Conservation (phyloP, 2,888 invertebrate species). For the Odontocolon sp. region DNA sequence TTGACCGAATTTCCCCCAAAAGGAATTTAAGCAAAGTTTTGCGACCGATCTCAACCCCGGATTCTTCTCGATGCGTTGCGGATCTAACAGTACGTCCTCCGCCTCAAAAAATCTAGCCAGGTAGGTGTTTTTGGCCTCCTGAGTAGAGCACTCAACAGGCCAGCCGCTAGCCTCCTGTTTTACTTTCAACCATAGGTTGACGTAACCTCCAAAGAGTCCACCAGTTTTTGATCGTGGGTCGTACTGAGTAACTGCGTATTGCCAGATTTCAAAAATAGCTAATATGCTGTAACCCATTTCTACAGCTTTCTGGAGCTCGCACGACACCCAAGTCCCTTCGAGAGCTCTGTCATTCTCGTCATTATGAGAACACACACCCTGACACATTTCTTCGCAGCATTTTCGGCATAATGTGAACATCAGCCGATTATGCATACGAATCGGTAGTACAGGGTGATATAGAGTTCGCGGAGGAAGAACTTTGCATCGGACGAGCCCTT, state of each 20-base stretch:
- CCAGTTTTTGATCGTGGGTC: conserved; percentile 26
- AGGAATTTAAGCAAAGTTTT: conserved; percentile 68
- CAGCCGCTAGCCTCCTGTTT: conserved; percentile 67
- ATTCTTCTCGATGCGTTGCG: conserved; percentile 61
- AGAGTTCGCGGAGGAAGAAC: conserved; percentile 1
- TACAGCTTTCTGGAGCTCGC: conserved; percentile 66
- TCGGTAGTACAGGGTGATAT: background rate
- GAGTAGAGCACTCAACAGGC: conserved; percentile 52
- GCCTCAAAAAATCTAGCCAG: conserved; percentile 30
- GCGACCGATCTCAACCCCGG: conserved; percentile 65
- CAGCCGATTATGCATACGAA: conserved; percentile 8
- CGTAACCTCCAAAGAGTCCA: conserved; percentile 66
- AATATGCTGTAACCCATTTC: conserved; percentile 60
- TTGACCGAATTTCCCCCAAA: conserved; percentile 72
- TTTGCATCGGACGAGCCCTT: background rate
- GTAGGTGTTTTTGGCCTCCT: background rate
- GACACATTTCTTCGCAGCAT: background rate
- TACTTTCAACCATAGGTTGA: conserved; percentile 67
- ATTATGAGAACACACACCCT: background rate
- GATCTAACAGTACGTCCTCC: conserved; percentile 65
- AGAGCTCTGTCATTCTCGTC: conserved; percentile 33
- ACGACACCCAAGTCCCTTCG: conserved; percentile 71
- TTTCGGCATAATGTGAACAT: conserved; percentile 7
- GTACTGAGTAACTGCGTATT: conserved; percentile 65
- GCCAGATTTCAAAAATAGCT: conserved; percentile 57